Percentiles rank a stretch among this genome's conserved stretches.
Evolutionary conservation across 1,140 invertebrate genomes (phyloP).

Genomic region (Ganaspis sp.): DNA sequence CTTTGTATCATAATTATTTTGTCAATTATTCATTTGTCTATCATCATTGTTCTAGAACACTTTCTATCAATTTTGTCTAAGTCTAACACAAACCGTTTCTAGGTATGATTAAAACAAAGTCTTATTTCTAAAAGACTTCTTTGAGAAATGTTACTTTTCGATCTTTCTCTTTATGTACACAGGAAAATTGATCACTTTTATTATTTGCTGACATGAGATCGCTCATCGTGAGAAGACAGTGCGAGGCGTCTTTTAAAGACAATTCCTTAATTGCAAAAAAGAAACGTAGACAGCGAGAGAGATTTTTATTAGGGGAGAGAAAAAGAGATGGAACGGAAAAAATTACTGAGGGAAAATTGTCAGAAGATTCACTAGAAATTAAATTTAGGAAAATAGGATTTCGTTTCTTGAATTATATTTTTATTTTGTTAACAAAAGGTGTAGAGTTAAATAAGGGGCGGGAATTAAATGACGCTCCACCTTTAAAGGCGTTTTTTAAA

Average conservation of each 20-base stretch:
- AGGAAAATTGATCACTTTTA: constrained; percentile 13
- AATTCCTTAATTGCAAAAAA: not conserved
- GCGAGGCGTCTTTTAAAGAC: not conserved
- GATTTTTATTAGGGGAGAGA: not conserved
- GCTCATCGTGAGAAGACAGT: not conserved
- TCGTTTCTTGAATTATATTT: too few species aligned
- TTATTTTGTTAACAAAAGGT: too few species aligned
- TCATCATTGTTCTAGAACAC: not conserved
- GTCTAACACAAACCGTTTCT: not conserved
- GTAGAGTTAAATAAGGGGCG: too few species aligned
- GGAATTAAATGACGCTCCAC: too few species aligned
- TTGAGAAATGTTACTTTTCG: not conserved
- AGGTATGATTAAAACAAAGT: not conserved
- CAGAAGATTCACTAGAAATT: too few species aligned
- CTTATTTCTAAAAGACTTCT: not conserved
- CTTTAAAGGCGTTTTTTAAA: too few species aligned
- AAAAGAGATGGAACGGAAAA: not conserved
- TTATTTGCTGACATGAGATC: not conserved
- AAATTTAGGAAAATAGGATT: too few species aligned
- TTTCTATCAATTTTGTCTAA: not conserved
- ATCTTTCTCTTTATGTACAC: not conserved
- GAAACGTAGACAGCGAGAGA: not conserved
- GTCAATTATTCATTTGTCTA: too few species aligned
- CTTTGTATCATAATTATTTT: too few species aligned
- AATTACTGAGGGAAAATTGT: too few species aligned